Percentiles rank a stretch among this genome's conserved stretches.
phyloP scores from a whole-genome alignment of 2,888 invertebrate species.

The Neoascia interrupta region DNA sequence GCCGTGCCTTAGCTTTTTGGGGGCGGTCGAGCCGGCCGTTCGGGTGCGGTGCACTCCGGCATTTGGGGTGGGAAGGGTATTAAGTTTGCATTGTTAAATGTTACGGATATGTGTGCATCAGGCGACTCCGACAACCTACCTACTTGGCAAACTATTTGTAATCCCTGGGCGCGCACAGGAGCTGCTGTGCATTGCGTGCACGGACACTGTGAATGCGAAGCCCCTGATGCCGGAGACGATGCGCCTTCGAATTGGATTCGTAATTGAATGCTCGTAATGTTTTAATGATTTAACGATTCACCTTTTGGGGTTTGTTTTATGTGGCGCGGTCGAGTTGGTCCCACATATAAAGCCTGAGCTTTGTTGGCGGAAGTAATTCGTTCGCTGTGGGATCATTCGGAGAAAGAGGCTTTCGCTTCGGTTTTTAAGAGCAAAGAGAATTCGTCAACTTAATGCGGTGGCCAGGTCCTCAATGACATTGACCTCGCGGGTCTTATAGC shows the following conservation, averaged over 20 bases:
- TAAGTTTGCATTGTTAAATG: slow-evolving; percentile 68
- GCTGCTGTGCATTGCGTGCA: background rate
- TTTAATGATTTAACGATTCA: slow-evolving; percentile 66
- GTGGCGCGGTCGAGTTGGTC: slow-evolving; percentile 45
- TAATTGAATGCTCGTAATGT: slow-evolving; percentile 64
- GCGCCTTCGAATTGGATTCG: slow-evolving; percentile 51
- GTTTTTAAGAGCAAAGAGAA: slow-evolving; percentile 34
- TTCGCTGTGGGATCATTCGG: background rate
- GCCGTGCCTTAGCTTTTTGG: slow-evolving; percentile 17
- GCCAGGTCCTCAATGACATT: slow-evolving; percentile 3
- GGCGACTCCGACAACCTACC: slow-evolving; percentile 22
- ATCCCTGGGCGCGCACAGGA: slow-evolving; percentile 25
- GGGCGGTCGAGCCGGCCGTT: background rate
- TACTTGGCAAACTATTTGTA: slow-evolving; percentile 48
- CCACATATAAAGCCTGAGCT: slow-evolving; percentile 13
- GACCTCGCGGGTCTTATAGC: background rate
- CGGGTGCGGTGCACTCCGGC: too few species aligned
- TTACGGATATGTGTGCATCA: slow-evolving; percentile 46
- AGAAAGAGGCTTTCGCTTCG: slow-evolving; percentile 3
- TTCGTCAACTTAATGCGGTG: slow-evolving; percentile 27
- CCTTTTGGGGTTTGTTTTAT: slow-evolving; percentile 60
- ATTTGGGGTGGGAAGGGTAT: slow-evolving; percentile 48
- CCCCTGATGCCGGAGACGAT: slow-evolving; percentile 30
- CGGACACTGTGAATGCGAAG: background rate
- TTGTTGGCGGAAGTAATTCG: slow-evolving; percentile 52